phyloP scores from a whole-genome alignment of 2,113 vertebrate species.

The Speoplatyrhinus poulsoni region DNA sequence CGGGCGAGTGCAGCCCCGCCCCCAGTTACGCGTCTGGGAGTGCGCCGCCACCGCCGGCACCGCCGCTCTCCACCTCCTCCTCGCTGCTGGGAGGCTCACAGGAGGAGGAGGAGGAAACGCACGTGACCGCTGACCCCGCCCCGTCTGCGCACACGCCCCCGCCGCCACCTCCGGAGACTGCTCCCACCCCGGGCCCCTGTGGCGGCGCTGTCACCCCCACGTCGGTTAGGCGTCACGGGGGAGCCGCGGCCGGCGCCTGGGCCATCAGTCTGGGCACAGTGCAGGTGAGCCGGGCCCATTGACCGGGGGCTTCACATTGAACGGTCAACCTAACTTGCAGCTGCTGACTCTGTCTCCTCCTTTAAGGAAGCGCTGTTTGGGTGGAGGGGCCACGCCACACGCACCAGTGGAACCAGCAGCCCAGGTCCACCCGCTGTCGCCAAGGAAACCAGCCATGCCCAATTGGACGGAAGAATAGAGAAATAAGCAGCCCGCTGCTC shows the following conservation, averaged over 20 bases:
- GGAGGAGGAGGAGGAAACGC: conserved; percentile 59
- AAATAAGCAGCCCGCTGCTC: neutral
- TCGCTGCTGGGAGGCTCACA: conserved; percentile 64
- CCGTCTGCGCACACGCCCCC: conserved; percentile 13
- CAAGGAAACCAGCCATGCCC: conserved; percentile 47
- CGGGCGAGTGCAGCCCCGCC: conserved; percentile 64
- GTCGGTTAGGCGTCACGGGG: conserved; percentile 33
- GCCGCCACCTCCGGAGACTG: conserved; percentile 27
- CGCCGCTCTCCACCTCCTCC: conserved; percentile 70
- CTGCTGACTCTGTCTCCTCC: conserved; percentile 3
- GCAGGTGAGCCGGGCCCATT: conserved; percentile 62
- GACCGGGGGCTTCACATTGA: too few relatives aligned
- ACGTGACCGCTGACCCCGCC: neutral
- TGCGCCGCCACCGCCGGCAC: conserved; percentile 38
- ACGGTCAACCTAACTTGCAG: neutral
- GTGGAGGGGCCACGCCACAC: conserved; percentile 41
- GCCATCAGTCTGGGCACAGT: conserved; percentile 53
- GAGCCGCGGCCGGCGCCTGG: conserved; percentile 64
- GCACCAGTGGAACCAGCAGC: conserved; percentile 47
- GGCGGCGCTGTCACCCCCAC: conserved; percentile 17
- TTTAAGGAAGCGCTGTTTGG: conserved; percentile 69
- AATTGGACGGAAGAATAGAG: conserved; percentile 37
- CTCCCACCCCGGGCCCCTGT: conserved; percentile 21
- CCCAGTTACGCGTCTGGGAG: conserved; percentile 53
- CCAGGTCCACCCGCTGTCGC: conserved; percentile 29